phyloP scores from a whole-genome alignment of 2,113 vertebrate genomes.

The Calidris pygmaea region DNA sequence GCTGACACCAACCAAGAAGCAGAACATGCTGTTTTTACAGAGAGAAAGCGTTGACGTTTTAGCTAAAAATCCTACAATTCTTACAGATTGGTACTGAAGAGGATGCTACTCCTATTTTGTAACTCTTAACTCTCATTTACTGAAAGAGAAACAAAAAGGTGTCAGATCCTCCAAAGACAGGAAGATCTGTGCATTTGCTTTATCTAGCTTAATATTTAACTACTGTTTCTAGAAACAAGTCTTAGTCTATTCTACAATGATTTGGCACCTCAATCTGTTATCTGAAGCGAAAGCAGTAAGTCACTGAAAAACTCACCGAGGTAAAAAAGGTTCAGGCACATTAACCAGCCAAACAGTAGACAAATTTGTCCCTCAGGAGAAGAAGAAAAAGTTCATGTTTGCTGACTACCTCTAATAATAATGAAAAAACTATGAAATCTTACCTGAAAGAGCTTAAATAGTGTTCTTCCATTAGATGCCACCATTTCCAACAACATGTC shows the following conservation, averaged over 20 bases:
- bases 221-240: background rate
- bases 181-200: background rate
- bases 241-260: background rate
- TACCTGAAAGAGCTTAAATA: slow-evolving; percentile 99
- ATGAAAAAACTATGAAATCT: background rate
- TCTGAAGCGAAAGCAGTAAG: background rate
- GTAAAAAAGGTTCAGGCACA: background rate
- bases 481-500: slow-evolving; percentile 99
- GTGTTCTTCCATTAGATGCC: slow-evolving; percentile 90
- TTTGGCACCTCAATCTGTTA: background rate
- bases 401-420: background rate
- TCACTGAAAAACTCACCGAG: background rate
- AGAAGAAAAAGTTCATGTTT: background rate
- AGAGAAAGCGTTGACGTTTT: background rate
- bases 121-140: background rate
- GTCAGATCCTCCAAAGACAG: background rate
- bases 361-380: background rate
- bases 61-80: background rate
- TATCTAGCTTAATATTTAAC: background rate
- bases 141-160: background rate
- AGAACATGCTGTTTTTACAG: background rate
- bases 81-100: background rate
- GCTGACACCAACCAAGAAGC: background rate
- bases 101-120: background rate
- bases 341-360: background rate